Conservation (phyloP, 1,140 invertebrate species). For the Hetaerina americana region DNA sequence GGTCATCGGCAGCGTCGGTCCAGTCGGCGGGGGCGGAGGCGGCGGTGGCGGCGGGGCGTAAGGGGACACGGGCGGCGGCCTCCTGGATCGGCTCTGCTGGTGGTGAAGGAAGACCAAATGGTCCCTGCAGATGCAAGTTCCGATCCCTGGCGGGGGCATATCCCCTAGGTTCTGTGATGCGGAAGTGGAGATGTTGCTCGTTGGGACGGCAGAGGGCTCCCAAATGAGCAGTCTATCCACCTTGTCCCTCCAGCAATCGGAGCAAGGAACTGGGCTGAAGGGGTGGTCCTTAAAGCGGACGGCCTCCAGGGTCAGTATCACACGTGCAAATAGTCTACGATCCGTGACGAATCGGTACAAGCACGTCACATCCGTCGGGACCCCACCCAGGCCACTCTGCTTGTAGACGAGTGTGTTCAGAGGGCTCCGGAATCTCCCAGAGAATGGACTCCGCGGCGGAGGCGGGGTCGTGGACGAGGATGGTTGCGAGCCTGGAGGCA, state of each 20-base stretch:
- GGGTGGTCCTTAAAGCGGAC: constrained; percentile 61
- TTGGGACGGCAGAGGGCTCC: constrained; percentile 39
- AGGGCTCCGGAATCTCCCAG: constrained; percentile 60
- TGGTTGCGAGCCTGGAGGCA: neutral
- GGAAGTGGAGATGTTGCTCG: constrained; percentile 23
- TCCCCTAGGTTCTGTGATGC: constrained; percentile 15
- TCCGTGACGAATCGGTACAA: constrained; percentile 72
- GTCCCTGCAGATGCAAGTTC: constrained; percentile 18
- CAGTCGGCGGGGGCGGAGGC: constrained; percentile 35
- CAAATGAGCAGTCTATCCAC: constrained; percentile 68
- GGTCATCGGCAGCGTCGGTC: constrained; percentile 20
- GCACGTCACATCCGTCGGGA: constrained; percentile 56
- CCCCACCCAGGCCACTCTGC: constrained; percentile 24
- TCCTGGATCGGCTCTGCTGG: neutral
- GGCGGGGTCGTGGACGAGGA: neutral
- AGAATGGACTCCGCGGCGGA: constrained; percentile 15
- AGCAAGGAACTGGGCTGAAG: constrained; percentile 63
- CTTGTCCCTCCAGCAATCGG: constrained; percentile 67
- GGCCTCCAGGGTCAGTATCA: constrained; percentile 56
- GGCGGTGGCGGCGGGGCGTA: constrained; percentile 26
- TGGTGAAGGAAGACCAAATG: constrained; percentile 3
- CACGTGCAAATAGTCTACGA: constrained; percentile 58
- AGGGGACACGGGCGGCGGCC: neutral
- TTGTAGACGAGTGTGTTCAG: constrained; percentile 77
- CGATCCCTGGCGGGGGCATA: constrained; percentile 16